Conservation (phyloP, 2,797 vertebrate genomes). For the Novumbra hubbsi region DNA sequence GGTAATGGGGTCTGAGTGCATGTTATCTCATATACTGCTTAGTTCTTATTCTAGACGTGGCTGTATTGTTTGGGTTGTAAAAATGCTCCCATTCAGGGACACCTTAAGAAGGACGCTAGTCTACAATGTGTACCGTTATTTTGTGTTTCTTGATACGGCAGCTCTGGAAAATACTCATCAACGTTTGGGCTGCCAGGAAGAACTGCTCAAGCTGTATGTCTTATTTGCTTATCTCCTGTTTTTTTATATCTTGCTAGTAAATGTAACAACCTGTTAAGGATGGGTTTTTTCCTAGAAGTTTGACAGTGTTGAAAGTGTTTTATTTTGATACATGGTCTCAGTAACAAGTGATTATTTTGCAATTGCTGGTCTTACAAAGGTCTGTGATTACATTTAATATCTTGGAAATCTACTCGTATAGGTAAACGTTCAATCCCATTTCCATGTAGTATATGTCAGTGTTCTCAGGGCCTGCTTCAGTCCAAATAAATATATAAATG, state of each 20-base stretch:
- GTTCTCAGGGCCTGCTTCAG: not conserved
- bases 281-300: not conserved
- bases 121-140: conserved; percentile 4
- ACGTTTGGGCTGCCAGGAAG: not conserved
- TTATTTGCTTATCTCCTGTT: not conserved
- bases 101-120: no score
- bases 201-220: not conserved
- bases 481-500: not conserved
- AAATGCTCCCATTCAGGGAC: not conserved
- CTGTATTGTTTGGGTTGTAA: not conserved
- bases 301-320: not conserved
- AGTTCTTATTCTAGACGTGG: not conserved
- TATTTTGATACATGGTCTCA: not conserved
- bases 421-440: not conserved
- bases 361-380: not conserved
- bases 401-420: not conserved
- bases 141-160: not conserved
- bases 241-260: not conserved
- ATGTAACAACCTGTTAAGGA: not conserved
- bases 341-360: not conserved
- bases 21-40: not conserved
- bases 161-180: not conserved
- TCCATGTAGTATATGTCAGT: not conserved
- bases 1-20: not conserved
- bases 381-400: not conserved